Percentiles rank a stretch among this genome's conserved stretches.
Conservation (phyloP, 2,888 invertebrate genomes). For the Xanthia icteritia region DNA sequence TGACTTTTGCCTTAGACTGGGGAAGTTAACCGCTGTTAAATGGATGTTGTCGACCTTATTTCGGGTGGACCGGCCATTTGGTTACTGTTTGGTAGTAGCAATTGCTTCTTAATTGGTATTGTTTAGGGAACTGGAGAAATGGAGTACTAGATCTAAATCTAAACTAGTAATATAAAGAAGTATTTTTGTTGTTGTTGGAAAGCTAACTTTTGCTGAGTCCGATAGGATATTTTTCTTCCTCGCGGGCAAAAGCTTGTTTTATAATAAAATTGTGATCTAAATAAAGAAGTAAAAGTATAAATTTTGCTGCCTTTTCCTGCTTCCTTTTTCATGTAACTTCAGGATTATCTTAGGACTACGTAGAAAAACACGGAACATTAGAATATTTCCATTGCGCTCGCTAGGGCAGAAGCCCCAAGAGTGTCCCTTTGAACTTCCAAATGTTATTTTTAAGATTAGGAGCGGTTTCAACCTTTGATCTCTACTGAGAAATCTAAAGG, state of each 20-base stretch:
- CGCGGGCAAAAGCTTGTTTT: neutral
- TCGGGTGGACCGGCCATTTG: constrained; percentile 12
- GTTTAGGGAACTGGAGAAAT: neutral
- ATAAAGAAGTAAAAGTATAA: neutral
- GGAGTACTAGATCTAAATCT: neutral
- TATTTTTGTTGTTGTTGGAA: too few relatives aligned
- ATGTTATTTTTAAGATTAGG: constrained; percentile 38
- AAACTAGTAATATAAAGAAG: neutral
- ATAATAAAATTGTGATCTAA: neutral
- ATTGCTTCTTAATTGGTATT: constrained; percentile 13
- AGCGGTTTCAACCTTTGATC: constrained; percentile 38
- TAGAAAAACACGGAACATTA: constrained; percentile 11
- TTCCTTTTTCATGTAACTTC: neutral
- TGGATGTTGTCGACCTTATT: constrained; percentile 15
- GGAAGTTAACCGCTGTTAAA: constrained; percentile 47
- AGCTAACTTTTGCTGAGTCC: too few relatives aligned
- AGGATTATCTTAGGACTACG: constrained; percentile 4
- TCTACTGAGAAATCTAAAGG: constrained; percentile 16
- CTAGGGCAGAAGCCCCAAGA: neutral
- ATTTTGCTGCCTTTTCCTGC: neutral
- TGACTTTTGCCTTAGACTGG: constrained; percentile 35
- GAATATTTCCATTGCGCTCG: constrained; percentile 15
- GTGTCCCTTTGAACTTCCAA: constrained; percentile 33
- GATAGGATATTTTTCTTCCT: too few relatives aligned
- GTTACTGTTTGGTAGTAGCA: neutral